Conservation (phyloP, 1,140 invertebrate species). For the Limonius californicus region DNA sequence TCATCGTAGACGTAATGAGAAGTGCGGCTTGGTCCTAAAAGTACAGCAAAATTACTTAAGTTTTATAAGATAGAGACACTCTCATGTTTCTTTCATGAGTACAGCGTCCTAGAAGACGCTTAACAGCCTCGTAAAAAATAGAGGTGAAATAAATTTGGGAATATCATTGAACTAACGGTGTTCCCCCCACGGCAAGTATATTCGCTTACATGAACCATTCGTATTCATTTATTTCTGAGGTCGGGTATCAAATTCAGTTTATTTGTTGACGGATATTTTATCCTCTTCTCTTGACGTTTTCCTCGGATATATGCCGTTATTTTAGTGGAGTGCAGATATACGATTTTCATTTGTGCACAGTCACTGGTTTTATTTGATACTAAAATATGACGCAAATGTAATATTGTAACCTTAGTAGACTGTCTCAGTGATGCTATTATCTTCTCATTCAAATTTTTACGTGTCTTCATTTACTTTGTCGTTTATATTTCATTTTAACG, state of each 20-base stretch:
- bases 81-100: constrained; percentile 15
- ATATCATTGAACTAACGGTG: constrained; percentile 6
- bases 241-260: constrained; percentile 13
- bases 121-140: constrained; percentile 16
- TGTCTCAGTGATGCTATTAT: no score
- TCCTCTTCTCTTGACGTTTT: background rate
- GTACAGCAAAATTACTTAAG: constrained; percentile 16
- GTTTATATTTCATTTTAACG: no score
- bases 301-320: no score
- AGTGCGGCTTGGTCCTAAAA: background rate
- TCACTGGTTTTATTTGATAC: no score
- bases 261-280: background rate
- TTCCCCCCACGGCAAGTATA: background rate
- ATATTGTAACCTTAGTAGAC: no score
- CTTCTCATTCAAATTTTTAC: no score
- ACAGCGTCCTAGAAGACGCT: constrained; percentile 5
- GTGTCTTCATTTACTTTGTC: no score
- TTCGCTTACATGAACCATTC: constrained; percentile 6
- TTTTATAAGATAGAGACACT: constrained; percentile 16
- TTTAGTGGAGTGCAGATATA: no score
- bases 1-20: background rate
- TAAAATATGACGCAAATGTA: no score
- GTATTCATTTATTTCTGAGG: constrained; percentile 3
- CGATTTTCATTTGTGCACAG: no score
- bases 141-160: constrained; percentile 9